phyloP scores from a whole-genome alignment of 2,113 vertebrate genomes.

The Colaptes auratus region DNA sequence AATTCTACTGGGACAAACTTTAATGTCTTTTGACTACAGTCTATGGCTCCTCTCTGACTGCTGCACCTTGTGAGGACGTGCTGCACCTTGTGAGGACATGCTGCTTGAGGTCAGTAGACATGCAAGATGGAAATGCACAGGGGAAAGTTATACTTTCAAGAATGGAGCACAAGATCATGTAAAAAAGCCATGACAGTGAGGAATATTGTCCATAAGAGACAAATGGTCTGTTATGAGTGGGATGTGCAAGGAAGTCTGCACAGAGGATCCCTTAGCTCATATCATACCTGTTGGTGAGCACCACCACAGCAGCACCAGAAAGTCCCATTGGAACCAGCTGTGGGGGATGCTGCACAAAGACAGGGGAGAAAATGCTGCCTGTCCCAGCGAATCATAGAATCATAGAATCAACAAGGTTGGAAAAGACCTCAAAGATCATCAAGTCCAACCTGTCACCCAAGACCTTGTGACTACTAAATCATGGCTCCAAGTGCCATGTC shows the following conservation, averaged over 20 bases:
- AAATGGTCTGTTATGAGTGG: not conserved
- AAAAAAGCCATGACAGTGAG: not conserved
- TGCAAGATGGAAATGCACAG: not conserved
- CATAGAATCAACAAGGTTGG: too few species aligned
- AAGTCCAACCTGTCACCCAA: too few species aligned
- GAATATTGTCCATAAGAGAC: not conserved
- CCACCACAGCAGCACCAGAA: not conserved
- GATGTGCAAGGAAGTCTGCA: not conserved
- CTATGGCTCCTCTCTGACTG: not conserved
- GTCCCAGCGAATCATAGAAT: rapidly evolving
- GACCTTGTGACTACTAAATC: too few species aligned
- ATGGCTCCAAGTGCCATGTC: too few species aligned
- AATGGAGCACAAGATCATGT: not conserved
- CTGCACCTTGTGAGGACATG: not conserved
- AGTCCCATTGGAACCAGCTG: not conserved
- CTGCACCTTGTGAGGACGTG: too few species aligned
- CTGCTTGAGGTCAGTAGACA: not conserved
- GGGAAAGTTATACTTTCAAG: not conserved
- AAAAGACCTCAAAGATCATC: too few species aligned
- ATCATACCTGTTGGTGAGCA: not conserved
- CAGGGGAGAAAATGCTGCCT: not conserved
- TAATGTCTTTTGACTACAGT: not conserved
- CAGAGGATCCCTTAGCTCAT: too few species aligned
- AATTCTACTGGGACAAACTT: not conserved
- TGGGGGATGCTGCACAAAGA: not conserved